Percentiles rank a stretch among this genome's conserved stretches.
These are phyloP conservation scores for Eupithecia abbreviata DNA, from an alignment of 2,888 invertebrate genomes.

Conservation along the genomic window DNA sequence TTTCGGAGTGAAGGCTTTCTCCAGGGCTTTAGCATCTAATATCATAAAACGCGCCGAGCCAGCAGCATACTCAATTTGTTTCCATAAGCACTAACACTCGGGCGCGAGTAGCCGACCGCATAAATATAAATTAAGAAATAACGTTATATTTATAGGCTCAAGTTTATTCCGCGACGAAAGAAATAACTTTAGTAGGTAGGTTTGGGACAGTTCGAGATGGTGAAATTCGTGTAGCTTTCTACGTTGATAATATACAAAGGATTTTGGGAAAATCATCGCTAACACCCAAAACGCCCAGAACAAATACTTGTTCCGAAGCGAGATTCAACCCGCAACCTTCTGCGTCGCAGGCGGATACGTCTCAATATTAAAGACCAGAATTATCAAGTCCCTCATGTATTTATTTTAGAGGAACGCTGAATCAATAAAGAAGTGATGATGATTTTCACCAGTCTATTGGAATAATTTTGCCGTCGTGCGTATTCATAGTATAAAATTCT, in stretches of 20 bases:
- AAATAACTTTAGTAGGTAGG: neutral
- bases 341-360: neutral
- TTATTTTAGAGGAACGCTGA: too few relatives aligned
- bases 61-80: conserved; percentile 8
- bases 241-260: conserved; percentile 18
- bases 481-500: too few relatives aligned
- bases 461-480: too few relatives aligned
- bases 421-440: too few relatives aligned
- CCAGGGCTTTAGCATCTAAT: neutral
- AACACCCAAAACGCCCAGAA: neutral
- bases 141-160: conserved; percentile 19
- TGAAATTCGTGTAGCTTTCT: neutral
- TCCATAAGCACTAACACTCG: conserved; percentile 11
- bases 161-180: conserved; percentile 25
- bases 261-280: neutral
- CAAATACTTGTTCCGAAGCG: too few relatives aligned
- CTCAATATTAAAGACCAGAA: neutral
- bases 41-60: neutral
- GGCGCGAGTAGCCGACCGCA: neutral
- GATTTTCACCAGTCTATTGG: too few relatives aligned
- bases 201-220: neutral
- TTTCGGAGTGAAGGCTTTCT: neutral
- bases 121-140: conserved; percentile 26
- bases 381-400: neutral
- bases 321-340: too few relatives aligned